These are phyloP conservation scores for Lates japonicus DNA, from an alignment of 2,797 vertebrate genomes.

Conservation along the genomic window DNA sequence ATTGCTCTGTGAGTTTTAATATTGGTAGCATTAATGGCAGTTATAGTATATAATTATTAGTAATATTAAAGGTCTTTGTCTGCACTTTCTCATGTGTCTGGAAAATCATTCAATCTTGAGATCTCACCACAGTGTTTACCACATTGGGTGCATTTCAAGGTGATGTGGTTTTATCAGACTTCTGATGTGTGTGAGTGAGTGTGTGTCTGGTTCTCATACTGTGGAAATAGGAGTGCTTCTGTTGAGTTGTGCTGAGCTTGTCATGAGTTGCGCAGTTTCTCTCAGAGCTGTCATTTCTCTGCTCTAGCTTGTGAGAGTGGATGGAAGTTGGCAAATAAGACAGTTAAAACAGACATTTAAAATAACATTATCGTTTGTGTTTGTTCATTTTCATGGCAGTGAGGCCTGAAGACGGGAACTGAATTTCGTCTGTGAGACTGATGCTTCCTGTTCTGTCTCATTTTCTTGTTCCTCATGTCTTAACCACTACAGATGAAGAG, in stretches of 20 bases:
- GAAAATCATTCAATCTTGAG: conserved; percentile 14
- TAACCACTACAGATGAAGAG: conserved; percentile 4
- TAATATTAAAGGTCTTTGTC: not conserved
- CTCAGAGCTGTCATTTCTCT: not conserved
- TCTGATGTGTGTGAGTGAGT: not conserved
- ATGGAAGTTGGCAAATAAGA: not conserved
- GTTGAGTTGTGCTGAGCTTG: too few relatives aligned
- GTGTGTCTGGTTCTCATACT: too few relatives aligned
- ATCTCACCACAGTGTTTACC: conserved; percentile 31
- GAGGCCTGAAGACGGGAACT: not conserved
- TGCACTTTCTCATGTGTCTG: not conserved
- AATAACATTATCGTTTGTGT: not conserved
- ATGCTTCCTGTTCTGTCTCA: conserved; percentile 8
- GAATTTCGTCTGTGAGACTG: too few relatives aligned
- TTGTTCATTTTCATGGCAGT: not conserved
- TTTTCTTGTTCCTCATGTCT: conserved; percentile 12
- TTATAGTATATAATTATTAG: not conserved
- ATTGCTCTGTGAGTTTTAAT: not conserved
- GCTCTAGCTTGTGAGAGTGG: not conserved
- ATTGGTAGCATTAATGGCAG: not conserved
- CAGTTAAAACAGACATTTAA: not conserved
- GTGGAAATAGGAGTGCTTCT: too few relatives aligned
- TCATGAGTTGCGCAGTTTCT: too few relatives aligned
- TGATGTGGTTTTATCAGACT: conserved; percentile 37
- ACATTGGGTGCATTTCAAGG: conserved; percentile 26